Evolutionary conservation across 2,797 vertebrate species (phyloP), one percentile per base, ranked within the genome.

Genomic region (Tenualosa ilisha): DNA sequence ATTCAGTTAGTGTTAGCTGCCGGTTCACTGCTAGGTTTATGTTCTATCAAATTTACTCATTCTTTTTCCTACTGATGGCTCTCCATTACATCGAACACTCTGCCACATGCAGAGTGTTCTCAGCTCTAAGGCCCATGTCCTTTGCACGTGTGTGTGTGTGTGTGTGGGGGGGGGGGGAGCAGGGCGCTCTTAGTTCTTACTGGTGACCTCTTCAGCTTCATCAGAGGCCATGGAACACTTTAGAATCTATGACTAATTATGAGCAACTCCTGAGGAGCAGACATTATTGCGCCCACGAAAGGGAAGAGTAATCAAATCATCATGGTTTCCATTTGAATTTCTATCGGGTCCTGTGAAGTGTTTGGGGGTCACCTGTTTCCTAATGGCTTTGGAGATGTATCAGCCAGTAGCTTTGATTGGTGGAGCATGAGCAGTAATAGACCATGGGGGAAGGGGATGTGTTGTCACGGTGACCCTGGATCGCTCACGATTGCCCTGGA

Each of bases 401-500:
- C 59, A 61, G 85, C 85, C 68, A 81, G 37, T 86, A 81, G 83
- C 17, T 87, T 49, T 15, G 50, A 79, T 68, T n/a, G 4, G 82
- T 83, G 37, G 82, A 65, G 13, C 0, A 54, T 85, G 81, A 84
- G 7, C 63, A 17, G 26, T 61, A 51, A 84, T 86, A 40, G 56
- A 68, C 46, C 12, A 5, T 5, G 8, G 59, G 3, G 24, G 59
- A 6, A 68, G 75, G 83, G 65, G 22, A 3, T 81, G 37, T 46
- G 40, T 26, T 82, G 59, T 83, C 40, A 59, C n/a, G 31, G 37
- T 46, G 85, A 88, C 72, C 61, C 81, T 83, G 89, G 86, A 83
- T 83, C 83, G 59, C 86, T 87, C 87, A 86, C 59, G 6, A 88
- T 87, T 89, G 51, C 63, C 75, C 84, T 84, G 43, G 86, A 26